These are phyloP conservation scores for Proisotoma minuta DNA, from an alignment of 2,888 invertebrate species.

Conservation along the genomic window DNA sequence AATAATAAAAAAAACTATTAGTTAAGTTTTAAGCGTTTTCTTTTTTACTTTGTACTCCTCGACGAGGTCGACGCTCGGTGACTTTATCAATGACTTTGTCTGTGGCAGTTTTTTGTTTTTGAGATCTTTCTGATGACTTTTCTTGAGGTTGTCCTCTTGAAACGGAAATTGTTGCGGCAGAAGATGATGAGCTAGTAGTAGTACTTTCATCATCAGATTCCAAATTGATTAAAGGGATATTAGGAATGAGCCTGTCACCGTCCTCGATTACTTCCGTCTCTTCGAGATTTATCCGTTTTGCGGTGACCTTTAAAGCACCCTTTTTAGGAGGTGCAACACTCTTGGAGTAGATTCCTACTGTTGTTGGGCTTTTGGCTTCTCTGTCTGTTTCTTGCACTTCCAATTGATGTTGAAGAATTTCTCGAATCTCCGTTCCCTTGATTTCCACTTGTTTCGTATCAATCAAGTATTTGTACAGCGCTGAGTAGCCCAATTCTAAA, in stretches of 20 bases:
- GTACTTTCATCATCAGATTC: not conserved
- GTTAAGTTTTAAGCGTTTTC: no score
- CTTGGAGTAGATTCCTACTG: not conserved
- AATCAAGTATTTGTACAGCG: not conserved
- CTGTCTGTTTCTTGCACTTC: not conserved
- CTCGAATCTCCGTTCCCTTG: not conserved
- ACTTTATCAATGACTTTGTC: not conserved
- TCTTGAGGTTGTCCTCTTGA: not conserved
- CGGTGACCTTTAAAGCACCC: not conserved
- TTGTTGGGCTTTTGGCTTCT: not conserved
- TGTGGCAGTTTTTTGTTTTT: conserved; percentile 2
- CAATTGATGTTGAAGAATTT: not conserved
- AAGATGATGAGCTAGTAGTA: not conserved
- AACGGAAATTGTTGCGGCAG: not conserved
- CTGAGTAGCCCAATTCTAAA: not conserved
- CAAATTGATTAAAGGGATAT: not conserved
- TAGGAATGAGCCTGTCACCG: not conserved
- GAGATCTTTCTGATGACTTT: not conserved
- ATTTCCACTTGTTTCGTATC: not conserved
- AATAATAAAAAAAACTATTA: no score
- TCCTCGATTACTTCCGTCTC: not conserved
- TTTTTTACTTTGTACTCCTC: no score
- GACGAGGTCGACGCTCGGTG: not conserved
- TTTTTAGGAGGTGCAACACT: not conserved
- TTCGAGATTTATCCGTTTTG: not conserved